These are phyloP conservation scores for Drosophila greeni DNA, from an alignment of 2,888 invertebrate genomes.

Conservation along the genomic window DNA sequence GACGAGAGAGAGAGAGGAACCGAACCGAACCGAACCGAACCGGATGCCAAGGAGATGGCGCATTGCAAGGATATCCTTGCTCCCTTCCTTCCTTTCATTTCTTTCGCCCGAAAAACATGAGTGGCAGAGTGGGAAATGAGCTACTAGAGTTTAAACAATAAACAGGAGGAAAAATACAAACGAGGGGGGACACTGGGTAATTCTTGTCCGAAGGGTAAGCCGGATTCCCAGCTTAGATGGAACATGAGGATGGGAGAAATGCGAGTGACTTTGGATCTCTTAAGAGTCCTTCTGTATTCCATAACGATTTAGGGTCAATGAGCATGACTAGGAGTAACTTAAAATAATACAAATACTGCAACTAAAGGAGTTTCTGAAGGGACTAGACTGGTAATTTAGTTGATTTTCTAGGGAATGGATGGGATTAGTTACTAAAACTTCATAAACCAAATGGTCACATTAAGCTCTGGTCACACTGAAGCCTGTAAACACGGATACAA, in stretches of 20 bases:
- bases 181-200: conserved; percentile 13
- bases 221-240: background rate
- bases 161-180: conserved; percentile 30
- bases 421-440: fast-evolving
- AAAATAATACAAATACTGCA: background rate
- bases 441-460: background rate
- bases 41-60: conserved; percentile 33
- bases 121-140: conserved; percentile 32
- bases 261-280: background rate
- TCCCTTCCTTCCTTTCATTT: background rate
- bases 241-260: too few species aligned
- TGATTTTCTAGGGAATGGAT: background rate
- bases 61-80: conserved; percentile 16
- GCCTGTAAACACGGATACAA: too few species aligned
- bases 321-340: too few species aligned
- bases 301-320: background rate
- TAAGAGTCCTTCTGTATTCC: background rate
- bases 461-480: background rate
- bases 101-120: conserved; percentile 4
- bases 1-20: conserved; percentile 23
- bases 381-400: too few species aligned
- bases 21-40: conserved; percentile 15
- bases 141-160: conserved; percentile 41
- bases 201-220: conserved; percentile 8
- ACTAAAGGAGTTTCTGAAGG: too few species aligned